Base-by-base conservation (phyloP, 2,113 vertebrate species). In the Struthidea cinerea region DNA sequence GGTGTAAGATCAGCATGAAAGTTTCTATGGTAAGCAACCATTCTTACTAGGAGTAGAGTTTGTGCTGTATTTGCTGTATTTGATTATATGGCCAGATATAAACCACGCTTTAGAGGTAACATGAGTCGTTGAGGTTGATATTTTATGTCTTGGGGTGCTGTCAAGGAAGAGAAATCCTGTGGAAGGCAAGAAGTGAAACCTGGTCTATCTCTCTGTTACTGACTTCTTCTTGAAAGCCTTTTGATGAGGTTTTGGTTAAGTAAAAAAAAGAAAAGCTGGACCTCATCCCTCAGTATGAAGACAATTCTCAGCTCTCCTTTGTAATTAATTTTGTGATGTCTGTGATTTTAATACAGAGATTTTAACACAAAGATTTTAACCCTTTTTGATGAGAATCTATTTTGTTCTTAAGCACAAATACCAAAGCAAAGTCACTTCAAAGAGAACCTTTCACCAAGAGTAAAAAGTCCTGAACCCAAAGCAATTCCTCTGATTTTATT, bases 91-190 rank as follows among this genome's bases (percentile, higher is more conserved):
- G 39, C 24, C 11, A 33, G 56, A 65, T 46, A 49, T 8, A 68
- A 87, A 39, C 7, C n/a, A 27, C 0, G 0, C 4, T 47, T 47
- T 39, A 49, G 30, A 67, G 64, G 33, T 28, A 73, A 18, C 14
- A 10, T 3, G 3, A 2, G 3, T 22, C 21, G 4, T 13, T 74
- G 42, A 55, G 10, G 14, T 22, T 53, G 21, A 1, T 47, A 8
- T 47, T 46, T 35, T 12, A 13, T 17, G 23, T 19, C 26, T 61
- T 52, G 20, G 21, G 30, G 11, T 12, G 4, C 11, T 84, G 27
- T 26, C 1, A 4, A 67, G 44, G n/a, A 77, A 77, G 18, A 69
- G 14, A n/a, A 94, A 49, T 67, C 24, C 30, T 35, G 8, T 52
- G 24, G 33, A 92, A 59, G 8, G 22, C 9, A 59, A 41, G 5